Evolutionary conservation across 2,888 invertebrate genomes (phyloP).

Genomic region (Lycia hirtaria): DNA sequence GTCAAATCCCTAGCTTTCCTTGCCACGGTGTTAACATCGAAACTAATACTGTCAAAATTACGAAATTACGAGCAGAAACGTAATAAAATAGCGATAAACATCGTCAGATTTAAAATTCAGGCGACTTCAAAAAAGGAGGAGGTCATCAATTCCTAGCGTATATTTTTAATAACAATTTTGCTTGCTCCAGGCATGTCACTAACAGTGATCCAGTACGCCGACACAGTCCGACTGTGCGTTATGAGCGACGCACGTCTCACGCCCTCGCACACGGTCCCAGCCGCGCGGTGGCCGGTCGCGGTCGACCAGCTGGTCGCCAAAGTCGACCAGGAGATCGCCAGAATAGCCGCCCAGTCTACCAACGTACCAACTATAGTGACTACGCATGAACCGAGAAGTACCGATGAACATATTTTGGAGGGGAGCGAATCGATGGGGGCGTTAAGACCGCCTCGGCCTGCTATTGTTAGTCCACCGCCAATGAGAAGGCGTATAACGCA

Average conservation of each 20-base stretch:
- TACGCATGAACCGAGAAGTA: slow-evolving; percentile 40
- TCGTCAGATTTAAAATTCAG: too few relatives aligned
- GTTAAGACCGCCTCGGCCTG: slow-evolving; percentile 59
- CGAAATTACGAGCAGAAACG: too few relatives aligned
- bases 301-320: slow-evolving; percentile 70
- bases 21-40: too few relatives aligned
- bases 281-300: slow-evolving; percentile 72
- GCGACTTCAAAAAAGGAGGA: too few relatives aligned
- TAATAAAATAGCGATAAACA: too few relatives aligned
- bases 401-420: slow-evolving; percentile 31
- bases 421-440: slow-evolving; percentile 39
- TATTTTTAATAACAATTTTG: neutral
- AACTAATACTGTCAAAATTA: too few relatives aligned
- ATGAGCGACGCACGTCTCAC: slow-evolving; percentile 90
- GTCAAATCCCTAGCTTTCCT: too few relatives aligned
- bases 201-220: slow-evolving; percentile 89
- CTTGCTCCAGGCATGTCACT: slow-evolving; percentile 88
- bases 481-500: slow-evolving; percentile 55
- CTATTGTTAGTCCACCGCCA: slow-evolving; percentile 67
- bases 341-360: slow-evolving; percentile 63
- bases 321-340: slow-evolving; percentile 73
- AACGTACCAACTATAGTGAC: slow-evolving; percentile 54
- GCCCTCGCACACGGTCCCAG: slow-evolving; percentile 86
- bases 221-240: slow-evolving; percentile 87
- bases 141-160: too few relatives aligned